phyloP scores from a whole-genome alignment of 2,797 vertebrate genomes.

The Spinus pinus region DNA sequence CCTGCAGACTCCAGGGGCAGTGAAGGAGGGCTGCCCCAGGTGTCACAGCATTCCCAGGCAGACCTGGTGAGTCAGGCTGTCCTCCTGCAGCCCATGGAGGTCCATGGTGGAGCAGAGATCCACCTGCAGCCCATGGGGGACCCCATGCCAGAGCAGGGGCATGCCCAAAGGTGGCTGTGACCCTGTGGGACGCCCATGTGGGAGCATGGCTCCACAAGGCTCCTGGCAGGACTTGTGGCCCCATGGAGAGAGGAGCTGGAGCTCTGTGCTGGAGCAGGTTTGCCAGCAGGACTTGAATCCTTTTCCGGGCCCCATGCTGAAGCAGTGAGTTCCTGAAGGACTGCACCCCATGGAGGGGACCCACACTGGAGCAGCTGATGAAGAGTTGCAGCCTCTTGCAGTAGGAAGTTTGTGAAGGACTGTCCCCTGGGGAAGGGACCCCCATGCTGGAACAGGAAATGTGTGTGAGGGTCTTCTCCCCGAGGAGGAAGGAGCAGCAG shows the following conservation, averaged over 20 bases:
- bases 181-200: neutral
- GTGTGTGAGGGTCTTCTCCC: neutral
- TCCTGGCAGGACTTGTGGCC: neutral
- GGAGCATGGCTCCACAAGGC: neutral
- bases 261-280: neutral
- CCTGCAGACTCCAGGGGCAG: neutral
- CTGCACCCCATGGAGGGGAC: neutral
- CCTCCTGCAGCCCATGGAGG: neutral
- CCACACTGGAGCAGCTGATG: neutral
- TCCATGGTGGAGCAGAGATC: neutral
- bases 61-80: neutral
- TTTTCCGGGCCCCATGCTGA: accelerated
- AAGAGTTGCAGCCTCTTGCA: neutral
- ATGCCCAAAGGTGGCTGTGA: neutral
- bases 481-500: neutral
- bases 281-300: neutral
- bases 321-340: neutral
- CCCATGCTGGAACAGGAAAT: neutral
- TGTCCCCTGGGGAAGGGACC: neutral
- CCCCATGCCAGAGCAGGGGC: accelerated
- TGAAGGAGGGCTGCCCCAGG: neutral
- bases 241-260: neutral
- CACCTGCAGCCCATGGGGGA: neutral
- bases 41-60: neutral
- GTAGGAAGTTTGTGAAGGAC: neutral